Base-by-base conservation (phyloP, 2,113 vertebrate genomes). In the Tragelaphus strepsiceros region DNA sequence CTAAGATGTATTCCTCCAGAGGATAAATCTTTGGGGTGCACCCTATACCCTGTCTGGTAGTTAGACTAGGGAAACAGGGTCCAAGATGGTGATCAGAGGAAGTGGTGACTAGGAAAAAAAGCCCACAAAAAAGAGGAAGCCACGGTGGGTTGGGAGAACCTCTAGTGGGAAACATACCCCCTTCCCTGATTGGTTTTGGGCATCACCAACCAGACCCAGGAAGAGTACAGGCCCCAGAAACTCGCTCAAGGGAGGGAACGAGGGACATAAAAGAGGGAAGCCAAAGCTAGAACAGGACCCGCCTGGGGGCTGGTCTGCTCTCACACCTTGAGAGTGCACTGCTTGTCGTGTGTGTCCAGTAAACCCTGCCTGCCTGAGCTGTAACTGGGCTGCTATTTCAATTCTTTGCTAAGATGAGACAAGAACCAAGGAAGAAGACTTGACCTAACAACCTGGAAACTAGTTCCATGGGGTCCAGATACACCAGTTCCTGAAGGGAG, bases 331-430 rank as follows among this genome's bases (percentile, higher is more conserved):
- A 43, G 35, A 74, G 35, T 43, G 35, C 22, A 24, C 21, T 39
- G 22, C 35, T 14, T 26, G 71, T 14, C 2, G 0, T 3, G 2
- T 3, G 2, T 4, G 35, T 43, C 71, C 21, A 14, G 12, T 43
- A 7, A 7, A 77, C 22, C 71, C 12, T 77, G 35, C 71, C 22
- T 77, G 11, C 35, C 35, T 43, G 11, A 77, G 35, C 71, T 77
- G 1, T 77, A 43, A 24, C 35, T 43, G 71, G 71, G 3, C 71
- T 77, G 22, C 35, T 77, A 35, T 77, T 77, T 77, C 71, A 77
- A 43, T 43, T 26, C 35, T 77, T 77, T 77, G 35, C 71, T 77
- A 26, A 39, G 35, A 43, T 43, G 71, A 77, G 39, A 26, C 22
- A 77, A 43, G 71, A 77, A 26, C 35, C 35, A 26, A 77, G 71